Evolutionary conservation across 2,113 vertebrate species (phyloP).

Genomic region (Limanda limanda): DNA sequence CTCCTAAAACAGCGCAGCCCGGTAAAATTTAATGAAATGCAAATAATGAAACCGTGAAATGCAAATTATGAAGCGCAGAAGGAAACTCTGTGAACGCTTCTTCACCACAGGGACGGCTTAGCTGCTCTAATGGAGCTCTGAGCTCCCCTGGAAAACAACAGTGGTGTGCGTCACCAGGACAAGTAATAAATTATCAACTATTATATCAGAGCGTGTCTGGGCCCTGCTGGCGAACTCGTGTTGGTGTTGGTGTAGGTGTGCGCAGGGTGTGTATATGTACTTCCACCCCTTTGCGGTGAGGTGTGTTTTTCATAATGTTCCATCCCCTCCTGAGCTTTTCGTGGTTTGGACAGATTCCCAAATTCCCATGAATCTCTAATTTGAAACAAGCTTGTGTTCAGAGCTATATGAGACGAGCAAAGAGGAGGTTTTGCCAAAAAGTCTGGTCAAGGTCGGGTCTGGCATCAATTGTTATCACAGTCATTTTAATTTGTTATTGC

Average conservation of each 20-base stretch:
- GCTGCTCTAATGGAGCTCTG: not conserved
- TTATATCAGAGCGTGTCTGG: not conserved
- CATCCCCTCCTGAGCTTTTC: too few species aligned
- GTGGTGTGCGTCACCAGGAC: not conserved
- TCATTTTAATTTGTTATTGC: too few species aligned
- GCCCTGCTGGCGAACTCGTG: not conserved
- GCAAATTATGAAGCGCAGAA: not conserved
- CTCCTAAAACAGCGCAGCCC: conserved; percentile 8
- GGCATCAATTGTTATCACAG: too few species aligned
- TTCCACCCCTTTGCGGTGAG: not conserved
- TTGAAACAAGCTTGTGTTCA: not conserved
- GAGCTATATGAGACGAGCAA: not conserved
- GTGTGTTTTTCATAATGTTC: not conserved
- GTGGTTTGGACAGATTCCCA: not conserved
- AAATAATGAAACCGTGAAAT: conserved; percentile 9
- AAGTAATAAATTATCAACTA: not conserved
- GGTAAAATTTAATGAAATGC: conserved; percentile 12
- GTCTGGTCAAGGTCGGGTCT: not conserved
- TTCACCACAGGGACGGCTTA: not conserved
- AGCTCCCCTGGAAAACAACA: not conserved
- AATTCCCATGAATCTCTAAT: not conserved
- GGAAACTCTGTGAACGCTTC: not conserved
- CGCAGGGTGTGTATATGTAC: not conserved
- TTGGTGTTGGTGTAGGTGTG: not conserved
- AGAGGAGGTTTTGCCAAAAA: not conserved